Percentiles rank a stretch among this genome's conserved stretches.
Evolutionary conservation across 2,888 invertebrate species (phyloP).

Genomic region (Pyrochroa serraticornis): DNA sequence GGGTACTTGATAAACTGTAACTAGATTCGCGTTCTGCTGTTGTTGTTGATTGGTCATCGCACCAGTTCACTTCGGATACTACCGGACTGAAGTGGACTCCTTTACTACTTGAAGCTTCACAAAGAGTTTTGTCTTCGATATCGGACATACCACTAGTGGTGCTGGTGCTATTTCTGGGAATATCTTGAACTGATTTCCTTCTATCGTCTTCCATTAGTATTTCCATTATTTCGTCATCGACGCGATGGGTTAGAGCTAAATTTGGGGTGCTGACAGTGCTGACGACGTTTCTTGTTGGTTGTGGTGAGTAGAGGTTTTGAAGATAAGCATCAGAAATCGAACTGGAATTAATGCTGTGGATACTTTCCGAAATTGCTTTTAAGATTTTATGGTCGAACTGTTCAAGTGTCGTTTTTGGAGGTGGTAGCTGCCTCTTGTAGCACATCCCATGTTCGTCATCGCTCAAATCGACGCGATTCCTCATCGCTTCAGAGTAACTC

Average conservation of each 20-base stretch:
- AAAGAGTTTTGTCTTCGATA: conserved; percentile 49
- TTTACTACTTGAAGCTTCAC: conserved; percentile 39
- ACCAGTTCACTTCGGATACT: conserved; percentile 81
- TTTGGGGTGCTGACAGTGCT: conserved; percentile 66
- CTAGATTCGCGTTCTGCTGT: conserved; percentile 51
- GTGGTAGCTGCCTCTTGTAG: conserved; percentile 56
- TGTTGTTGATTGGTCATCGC: conserved; percentile 58
- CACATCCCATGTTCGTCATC: conserved; percentile 63
- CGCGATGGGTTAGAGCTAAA: conserved; percentile 50
- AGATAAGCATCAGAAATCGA: conserved; percentile 15
- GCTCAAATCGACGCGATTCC: conserved; percentile 53
- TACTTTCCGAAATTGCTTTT: conserved; percentile 56
- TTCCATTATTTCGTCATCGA: conserved; percentile 25
- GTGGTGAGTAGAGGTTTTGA: conserved; percentile 25
- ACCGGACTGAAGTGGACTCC: conserved; percentile 82
- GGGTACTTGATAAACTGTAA: conserved; percentile 51
- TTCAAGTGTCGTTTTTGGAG: conserved; percentile 46
- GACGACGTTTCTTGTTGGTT: conserved; percentile 46
- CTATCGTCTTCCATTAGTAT: conserved; percentile 34
- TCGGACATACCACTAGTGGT: conserved; percentile 55
- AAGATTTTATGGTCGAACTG: conserved; percentile 53
- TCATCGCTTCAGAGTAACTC: conserved; percentile 56
- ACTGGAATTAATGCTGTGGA: conserved; percentile 45
- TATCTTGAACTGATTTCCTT: conserved; percentile 62
- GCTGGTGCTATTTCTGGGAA: conserved; percentile 57